Evolutionary conservation across 92 coral and sea anemone species (phyloP).

Genomic region (Chrysogorgia sp.): DNA sequence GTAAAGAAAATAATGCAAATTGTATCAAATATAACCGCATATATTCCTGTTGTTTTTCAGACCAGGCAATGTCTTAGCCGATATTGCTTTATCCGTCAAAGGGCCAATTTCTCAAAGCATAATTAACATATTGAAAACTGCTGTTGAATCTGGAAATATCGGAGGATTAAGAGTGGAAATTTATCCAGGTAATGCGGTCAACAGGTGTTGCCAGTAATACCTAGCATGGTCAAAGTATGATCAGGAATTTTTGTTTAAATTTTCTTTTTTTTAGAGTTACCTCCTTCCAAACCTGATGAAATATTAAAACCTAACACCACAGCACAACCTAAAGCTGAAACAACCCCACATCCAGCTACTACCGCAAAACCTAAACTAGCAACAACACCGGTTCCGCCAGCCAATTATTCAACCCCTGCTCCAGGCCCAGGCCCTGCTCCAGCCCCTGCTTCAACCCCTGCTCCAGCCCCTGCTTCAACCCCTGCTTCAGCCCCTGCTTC

Average conservation of each 20-base stretch:
- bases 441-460: neutral
- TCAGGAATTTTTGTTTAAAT: too few species aligned
- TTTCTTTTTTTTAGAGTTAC: too few species aligned
- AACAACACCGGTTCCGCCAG: neutral
- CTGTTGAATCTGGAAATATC: slow-evolving; percentile 25
- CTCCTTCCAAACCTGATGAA: too few species aligned
- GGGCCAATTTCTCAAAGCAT: slow-evolving; percentile 31
- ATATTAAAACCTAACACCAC: too few species aligned
- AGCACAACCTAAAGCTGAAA: neutral
- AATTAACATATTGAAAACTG: slow-evolving; percentile 8
- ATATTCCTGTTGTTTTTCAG: too few species aligned
- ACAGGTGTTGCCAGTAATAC: too few species aligned
- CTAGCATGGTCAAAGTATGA: too few species aligned
- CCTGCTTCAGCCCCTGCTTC: neutral
- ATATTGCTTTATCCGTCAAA: slow-evolving; percentile 6
- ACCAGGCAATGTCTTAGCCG: slow-evolving; percentile 33
- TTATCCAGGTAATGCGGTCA: slow-evolving; percentile 35
- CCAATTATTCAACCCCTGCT: neutral
- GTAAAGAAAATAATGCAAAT: too few species aligned
- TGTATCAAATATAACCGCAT: too few species aligned
- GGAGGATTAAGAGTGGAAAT: slow-evolving; percentile 29
- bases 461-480: slow-evolving; percentile 12
- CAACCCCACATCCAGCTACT: neutral
- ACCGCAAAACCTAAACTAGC: neutral
- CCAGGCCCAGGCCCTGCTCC: neutral